Evolutionary conservation across 2,113 vertebrate genomes (phyloP), one percentile per base, ranked within the genome.

Genomic region (Rynchops niger): DNA sequence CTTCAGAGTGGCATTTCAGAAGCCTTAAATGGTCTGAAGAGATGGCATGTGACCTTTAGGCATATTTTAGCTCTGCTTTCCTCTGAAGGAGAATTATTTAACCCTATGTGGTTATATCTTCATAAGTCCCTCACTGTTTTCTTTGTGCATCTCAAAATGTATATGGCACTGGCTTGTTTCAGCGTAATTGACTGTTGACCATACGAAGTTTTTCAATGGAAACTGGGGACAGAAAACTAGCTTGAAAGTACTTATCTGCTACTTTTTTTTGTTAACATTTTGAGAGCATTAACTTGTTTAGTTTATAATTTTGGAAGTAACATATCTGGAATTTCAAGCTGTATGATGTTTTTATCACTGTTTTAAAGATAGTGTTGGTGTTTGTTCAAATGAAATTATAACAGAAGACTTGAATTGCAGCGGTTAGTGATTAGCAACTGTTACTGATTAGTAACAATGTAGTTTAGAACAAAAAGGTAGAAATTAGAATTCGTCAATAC

Each of bases 1-100:
- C 96, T 97, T 97, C 96, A 96, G 97, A 98, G 89, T 97, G 97
- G 94, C 97, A 98, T 98, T 98, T 98, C 96, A 98, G 96, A 96
- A 96, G 80, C 73, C 95, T 98, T 98, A 98, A 98, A 98, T 93
- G 94, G 92, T 95, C 95, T 98, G 97, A 98, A 97, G 95, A 98
- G 96, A 92, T 96, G 97, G 72, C 96, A 97, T 97, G 94, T 98
- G 97, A 98, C 98, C 97, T 98, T 98, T 98, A 97, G 94, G 96
- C 95, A 98, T 97, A 97, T 97, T 98, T 98, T 94, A 98, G 88
- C 76, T 96, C 93, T 94, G 61, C 69, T 97, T 95, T 96, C 76
- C 67, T 97, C 90, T 96, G 77, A 96, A 97, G 82, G 94, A 93
- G 72, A 77, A 90, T 84, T 90, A 72, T 95, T 98, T 98, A 98